Evolutionary conservation across 2,797 vertebrate species (phyloP).

Genomic region (Crenichthys baileyi): DNA sequence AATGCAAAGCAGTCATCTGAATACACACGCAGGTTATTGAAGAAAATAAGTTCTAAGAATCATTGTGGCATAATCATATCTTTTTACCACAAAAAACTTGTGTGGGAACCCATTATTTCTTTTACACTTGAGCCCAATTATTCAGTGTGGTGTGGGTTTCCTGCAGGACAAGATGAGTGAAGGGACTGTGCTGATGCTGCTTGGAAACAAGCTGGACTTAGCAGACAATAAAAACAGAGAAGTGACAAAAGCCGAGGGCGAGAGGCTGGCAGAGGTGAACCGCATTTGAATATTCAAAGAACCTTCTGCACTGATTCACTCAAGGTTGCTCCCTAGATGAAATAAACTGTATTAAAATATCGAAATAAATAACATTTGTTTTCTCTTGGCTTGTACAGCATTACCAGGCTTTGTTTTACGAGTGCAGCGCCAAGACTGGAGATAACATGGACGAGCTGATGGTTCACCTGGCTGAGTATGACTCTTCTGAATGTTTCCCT

Average conservation of each 20-base stretch:
- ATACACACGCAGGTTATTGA: conserved; percentile 25
- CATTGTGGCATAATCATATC: neutral
- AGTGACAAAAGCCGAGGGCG: conserved; percentile 76
- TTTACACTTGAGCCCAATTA: neutral
- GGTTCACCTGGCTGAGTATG: conserved; percentile 83
- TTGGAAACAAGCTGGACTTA: conserved; percentile 83
- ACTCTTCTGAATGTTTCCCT: conserved; percentile 5
- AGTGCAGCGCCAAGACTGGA: conserved; percentile 85
- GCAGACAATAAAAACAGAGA: conserved; percentile 44
- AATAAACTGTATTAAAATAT: neutral
- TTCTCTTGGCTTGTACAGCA: conserved; percentile 70
- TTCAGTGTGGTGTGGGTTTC: conserved; percentile 2
- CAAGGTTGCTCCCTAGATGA: neutral
- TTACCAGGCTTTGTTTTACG: conserved; percentile 84
- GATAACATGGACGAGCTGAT: conserved; percentile 81
- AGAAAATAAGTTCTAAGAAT: neutral
- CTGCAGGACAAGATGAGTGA: conserved; percentile 81
- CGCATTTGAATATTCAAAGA: conserved; percentile 43
- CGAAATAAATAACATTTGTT: neutral
- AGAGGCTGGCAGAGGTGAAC: conserved; percentile 81
- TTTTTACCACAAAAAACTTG: neutral
- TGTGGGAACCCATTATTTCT: neutral
- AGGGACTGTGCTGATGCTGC: conserved; percentile 79
- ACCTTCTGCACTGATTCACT: conserved; percentile 21
- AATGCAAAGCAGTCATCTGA: conserved; percentile 63